Evolutionary conservation across 2,113 vertebrate genomes (phyloP).

Genomic region (Pyrgilauda ruficollis): DNA sequence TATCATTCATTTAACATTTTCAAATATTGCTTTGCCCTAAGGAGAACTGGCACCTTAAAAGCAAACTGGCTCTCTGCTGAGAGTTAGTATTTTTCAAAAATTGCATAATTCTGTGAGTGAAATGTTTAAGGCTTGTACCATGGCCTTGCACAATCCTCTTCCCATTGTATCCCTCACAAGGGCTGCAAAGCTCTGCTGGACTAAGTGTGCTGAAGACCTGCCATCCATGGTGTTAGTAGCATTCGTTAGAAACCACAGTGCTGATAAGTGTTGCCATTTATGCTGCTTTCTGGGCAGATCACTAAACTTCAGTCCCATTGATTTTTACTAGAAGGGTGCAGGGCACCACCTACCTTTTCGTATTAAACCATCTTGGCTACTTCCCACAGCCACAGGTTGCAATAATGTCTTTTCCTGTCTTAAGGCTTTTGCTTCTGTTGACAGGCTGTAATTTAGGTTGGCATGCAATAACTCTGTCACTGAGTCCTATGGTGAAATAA

Average conservation of each 20-base stretch:
- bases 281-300: neutral
- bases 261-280: neutral
- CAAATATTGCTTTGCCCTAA: neutral
- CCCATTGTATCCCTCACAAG: neutral
- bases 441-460: conserved; percentile 28
- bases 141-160: neutral
- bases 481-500: neutral
- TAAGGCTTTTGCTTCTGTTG: neutral
- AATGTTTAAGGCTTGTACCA: neutral
- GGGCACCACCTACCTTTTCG: fast-evolving
- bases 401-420: neutral
- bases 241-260: neutral
- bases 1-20: neutral
- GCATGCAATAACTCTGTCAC: neutral
- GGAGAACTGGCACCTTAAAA: neutral
- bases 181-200: neutral
- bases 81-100: neutral
- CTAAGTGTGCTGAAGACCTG: neutral
- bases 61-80: neutral
- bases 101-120: neutral
- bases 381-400: neutral
- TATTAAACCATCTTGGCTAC: neutral
- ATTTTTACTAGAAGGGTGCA: neutral
- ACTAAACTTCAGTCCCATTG: neutral
- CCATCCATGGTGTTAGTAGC: neutral